A percentile compares a stretch with the other conserved stretches of the same genome.
These are phyloP conservation scores for Drosophila hamatofila DNA, from an alignment of 2,888 invertebrate species.

Conservation along the genomic window DNA sequence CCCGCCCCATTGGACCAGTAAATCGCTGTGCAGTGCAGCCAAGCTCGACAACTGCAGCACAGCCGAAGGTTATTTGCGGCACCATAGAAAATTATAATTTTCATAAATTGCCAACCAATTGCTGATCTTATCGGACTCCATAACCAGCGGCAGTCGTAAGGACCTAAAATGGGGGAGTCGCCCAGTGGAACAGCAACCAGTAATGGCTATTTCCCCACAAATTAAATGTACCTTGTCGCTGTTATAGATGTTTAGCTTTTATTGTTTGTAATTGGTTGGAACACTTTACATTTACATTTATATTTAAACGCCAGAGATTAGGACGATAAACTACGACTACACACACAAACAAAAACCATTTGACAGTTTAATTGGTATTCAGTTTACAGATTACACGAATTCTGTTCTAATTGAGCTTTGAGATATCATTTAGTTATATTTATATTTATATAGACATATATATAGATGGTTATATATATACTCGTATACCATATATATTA, in stretches of 20 bases:
- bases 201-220: slow-evolving; percentile 22
- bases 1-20: slow-evolving; percentile 34
- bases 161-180: slow-evolving; percentile 10
- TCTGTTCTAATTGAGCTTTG: slow-evolving; percentile 47
- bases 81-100: slow-evolving; percentile 60
- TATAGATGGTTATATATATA: slow-evolving; percentile 16
- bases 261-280: slow-evolving; percentile 74
- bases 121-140: slow-evolving; percentile 61
- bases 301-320: slow-evolving; percentile 67
- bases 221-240: slow-evolving; percentile 18
- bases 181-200: slow-evolving; percentile 46
- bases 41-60: slow-evolving; percentile 34
- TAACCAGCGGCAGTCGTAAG: slow-evolving; percentile 21
- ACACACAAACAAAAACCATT: slow-evolving; percentile 79
- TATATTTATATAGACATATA: slow-evolving; percentile 29
- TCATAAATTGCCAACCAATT: slow-evolving; percentile 64
- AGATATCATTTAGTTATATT: slow-evolving; percentile 42
- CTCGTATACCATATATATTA: slow-evolving; percentile 15
- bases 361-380: slow-evolving; percentile 71
- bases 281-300: slow-evolving; percentile 76
- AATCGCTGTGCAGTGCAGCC: slow-evolving; percentile 34
- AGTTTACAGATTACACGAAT: slow-evolving; percentile 26
- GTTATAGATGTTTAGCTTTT: slow-evolving; percentile 68
- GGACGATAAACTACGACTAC: slow-evolving; percentile 78
- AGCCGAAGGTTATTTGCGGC: slow-evolving; percentile 51